Conservation (phyloP, 2,797 vertebrate species). For the Nasua narica region DNA sequence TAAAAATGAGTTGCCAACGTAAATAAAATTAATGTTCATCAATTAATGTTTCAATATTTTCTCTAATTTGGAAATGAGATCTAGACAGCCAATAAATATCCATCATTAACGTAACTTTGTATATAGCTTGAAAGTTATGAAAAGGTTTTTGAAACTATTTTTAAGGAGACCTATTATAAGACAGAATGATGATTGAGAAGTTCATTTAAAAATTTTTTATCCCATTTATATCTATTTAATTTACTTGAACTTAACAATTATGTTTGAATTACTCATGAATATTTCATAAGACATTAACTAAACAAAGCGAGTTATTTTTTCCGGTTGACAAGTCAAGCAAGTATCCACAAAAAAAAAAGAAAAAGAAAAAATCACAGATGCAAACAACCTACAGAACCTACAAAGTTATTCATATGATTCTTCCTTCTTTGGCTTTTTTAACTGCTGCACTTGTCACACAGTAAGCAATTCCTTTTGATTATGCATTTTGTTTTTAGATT, state of each 20-base stretch:
- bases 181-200: neutral
- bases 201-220: neutral
- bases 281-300: neutral
- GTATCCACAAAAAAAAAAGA: neutral
- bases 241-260: neutral
- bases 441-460: neutral
- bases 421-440: neutral
- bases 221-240: neutral
- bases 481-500: neutral
- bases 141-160: neutral
- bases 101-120: neutral
- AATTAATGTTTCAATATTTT: neutral
- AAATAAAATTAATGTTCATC: neutral
- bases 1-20: neutral
- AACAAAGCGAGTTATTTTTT: neutral
- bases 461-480: neutral
- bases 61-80: neutral
- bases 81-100: neutral
- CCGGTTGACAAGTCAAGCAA: neutral
- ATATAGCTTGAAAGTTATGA: neutral
- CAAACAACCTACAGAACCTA: neutral
- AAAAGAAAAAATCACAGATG: neutral
- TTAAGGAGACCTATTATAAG: neutral
- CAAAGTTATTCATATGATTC: neutral
- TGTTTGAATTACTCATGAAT: neutral